These are phyloP conservation scores for Lottia scabra DNA, from an alignment of 2,888 invertebrate species.

Conservation along the genomic window DNA sequence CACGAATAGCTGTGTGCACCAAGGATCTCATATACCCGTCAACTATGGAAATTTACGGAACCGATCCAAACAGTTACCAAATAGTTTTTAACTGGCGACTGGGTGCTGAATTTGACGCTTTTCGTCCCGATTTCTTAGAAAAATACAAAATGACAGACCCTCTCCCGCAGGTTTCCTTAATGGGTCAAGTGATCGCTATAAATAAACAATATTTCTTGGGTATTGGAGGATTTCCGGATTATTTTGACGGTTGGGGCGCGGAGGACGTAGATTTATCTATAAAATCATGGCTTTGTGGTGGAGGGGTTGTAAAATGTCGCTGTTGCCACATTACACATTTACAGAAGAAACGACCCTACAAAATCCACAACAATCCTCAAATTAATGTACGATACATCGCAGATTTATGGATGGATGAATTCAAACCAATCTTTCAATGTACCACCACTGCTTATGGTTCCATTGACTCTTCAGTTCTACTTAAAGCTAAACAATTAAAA, in stretches of 20 bases:
- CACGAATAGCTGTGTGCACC: neutral
- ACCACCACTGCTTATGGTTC: neutral
- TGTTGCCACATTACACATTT: neutral
- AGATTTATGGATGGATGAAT: neutral
- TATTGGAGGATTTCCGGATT: neutral
- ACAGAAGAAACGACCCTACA: neutral
- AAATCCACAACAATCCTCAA: neutral
- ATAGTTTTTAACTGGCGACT: neutral
- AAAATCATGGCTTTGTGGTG: neutral
- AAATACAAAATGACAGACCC: neutral
- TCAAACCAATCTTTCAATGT: neutral
- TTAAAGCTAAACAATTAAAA: neutral
- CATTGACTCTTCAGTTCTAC: neutral
- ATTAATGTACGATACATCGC: neutral
- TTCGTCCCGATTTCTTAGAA: neutral
- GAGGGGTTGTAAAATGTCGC: neutral
- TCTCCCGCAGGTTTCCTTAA: neutral
- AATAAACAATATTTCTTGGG: neutral
- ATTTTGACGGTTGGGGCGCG: neutral
- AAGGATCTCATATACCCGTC: neutral
- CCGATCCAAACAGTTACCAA: neutral
- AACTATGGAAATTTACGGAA: neutral
- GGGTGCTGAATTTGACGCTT: neutral
- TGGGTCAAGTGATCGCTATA: neutral
- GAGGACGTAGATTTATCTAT: neutral